phyloP scores from a whole-genome alignment of 2,797 vertebrate species.

The Hemibagrus guttatus region DNA sequence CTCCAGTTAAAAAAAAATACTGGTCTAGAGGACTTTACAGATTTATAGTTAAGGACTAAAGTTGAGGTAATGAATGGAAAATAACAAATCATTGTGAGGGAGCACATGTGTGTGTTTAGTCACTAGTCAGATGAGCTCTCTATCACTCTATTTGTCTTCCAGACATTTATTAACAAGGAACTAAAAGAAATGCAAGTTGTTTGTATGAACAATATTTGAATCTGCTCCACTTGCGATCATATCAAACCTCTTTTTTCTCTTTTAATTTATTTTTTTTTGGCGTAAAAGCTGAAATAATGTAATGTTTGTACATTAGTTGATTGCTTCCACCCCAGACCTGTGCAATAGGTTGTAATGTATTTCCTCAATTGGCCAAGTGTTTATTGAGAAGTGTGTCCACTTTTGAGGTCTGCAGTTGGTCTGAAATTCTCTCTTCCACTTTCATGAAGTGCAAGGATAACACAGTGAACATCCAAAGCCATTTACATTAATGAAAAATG shows the following conservation, averaged over 20 bases:
- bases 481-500: background rate
- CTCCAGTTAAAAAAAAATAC: background rate
- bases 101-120: background rate
- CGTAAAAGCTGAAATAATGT: background rate
- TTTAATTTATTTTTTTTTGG: background rate
- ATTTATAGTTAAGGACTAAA: background rate
- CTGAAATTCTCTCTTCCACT: background rate
- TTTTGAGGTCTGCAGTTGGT: background rate
- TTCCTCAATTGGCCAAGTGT: background rate
- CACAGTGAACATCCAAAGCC: background rate
- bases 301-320: background rate
- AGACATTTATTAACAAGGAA: background rate
- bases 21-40: background rate
- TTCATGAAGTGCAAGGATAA: background rate
- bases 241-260: background rate
- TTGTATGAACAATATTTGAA: background rate
- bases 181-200: background rate
- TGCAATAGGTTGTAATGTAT: background rate
- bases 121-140: background rate
- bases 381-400: background rate
- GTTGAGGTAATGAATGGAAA: background rate
- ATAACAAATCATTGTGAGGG: background rate
- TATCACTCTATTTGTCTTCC: background rate
- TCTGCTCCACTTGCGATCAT: background rate
- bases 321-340: background rate